Evolutionary conservation across 2,113 vertebrate species (phyloP).

Genomic region (Antigone vipio): DNA sequence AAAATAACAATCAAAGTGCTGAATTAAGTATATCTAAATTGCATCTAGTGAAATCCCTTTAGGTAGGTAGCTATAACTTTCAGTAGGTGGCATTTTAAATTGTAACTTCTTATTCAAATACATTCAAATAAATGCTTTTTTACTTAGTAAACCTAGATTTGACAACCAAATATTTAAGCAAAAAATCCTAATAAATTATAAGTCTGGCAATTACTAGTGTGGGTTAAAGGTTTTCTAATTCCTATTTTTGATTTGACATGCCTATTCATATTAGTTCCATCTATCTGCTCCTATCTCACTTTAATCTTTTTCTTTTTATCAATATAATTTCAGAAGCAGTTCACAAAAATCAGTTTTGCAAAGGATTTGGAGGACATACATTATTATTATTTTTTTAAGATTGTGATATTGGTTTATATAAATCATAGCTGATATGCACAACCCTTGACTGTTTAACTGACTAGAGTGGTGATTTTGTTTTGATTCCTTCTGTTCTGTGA

Average conservation of each 20-base stretch:
- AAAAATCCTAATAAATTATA: background rate
- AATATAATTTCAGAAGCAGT: background rate
- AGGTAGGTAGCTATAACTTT: background rate
- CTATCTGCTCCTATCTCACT: background rate
- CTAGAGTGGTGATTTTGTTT: background rate
- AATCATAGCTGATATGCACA: background rate
- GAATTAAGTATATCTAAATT: background rate
- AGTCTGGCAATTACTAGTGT: background rate
- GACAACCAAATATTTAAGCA: background rate
- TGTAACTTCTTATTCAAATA: background rate
- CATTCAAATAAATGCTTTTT: too few relatives aligned
- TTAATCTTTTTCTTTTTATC: background rate
- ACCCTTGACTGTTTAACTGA: background rate
- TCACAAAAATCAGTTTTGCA: background rate
- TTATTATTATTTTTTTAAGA: background rate
- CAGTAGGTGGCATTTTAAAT: background rate
- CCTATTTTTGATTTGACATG: fast-evolving
- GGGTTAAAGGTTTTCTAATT: background rate
- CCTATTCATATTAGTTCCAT: background rate
- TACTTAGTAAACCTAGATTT: background rate
- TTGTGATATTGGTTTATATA: background rate
- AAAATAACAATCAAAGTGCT: background rate
- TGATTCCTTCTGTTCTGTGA: background rate
- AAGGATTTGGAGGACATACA: background rate
- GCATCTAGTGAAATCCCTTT: background rate